These are phyloP conservation scores for Protosalanx chinensis DNA, from an alignment of 2,797 vertebrate species.

Conservation along the genomic window DNA sequence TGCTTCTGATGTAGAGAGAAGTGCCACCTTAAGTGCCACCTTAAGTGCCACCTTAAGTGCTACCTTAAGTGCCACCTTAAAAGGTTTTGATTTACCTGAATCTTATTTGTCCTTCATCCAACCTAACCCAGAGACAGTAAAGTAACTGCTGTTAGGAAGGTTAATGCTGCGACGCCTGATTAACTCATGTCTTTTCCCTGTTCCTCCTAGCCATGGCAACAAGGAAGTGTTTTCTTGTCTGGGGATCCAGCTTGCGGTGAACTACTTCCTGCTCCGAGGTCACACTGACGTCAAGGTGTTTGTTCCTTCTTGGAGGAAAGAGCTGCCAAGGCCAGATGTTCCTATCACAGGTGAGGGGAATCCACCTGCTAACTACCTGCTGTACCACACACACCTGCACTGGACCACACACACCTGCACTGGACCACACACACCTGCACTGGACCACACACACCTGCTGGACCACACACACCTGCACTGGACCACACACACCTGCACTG, in stretches of 20 bases:
- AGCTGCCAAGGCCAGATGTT: slow-evolving; percentile 92
- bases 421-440: too few relatives aligned
- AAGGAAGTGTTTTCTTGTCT: slow-evolving; percentile 97
- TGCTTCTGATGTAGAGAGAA: too few relatives aligned
- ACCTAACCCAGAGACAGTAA: too few relatives aligned
- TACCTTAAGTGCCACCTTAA: too few relatives aligned
- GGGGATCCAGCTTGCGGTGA: slow-evolving; percentile 92
- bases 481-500: too few relatives aligned
- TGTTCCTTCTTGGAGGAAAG: slow-evolving; percentile 94
- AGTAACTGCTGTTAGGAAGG: too few relatives aligned
- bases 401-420: neutral
- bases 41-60: too few relatives aligned
- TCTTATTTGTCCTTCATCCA: too few relatives aligned
- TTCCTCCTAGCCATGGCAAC: slow-evolving; percentile 85
- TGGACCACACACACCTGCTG: neutral
- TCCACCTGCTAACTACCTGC: neutral
- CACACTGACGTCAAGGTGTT: slow-evolving; percentile 92
- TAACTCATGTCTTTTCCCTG: neutral
- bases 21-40: too few relatives aligned
- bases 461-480: neutral
- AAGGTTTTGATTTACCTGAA: too few relatives aligned
- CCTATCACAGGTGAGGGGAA: slow-evolving; percentile 84
- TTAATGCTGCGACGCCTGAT: too few relatives aligned
- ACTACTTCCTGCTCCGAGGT: slow-evolving; percentile 91
- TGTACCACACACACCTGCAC: slow-evolving; percentile 1